Base-by-base conservation (phyloP, 1,140 invertebrate genomes). In the Drosophila albomicans region DNA sequence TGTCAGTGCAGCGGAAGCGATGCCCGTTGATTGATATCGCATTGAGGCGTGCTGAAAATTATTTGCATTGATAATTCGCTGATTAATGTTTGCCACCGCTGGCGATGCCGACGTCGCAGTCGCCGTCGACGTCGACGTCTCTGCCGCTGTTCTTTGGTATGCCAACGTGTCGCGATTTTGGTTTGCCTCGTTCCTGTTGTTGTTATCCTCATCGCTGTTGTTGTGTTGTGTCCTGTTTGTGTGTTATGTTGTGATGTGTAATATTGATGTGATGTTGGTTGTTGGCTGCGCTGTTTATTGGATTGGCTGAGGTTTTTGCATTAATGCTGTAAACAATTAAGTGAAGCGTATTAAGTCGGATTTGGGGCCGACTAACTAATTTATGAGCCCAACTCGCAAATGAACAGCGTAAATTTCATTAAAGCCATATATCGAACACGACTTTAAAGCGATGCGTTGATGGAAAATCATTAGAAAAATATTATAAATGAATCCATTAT, bases 1-100 rank as follows among this genome's bases (percentile, higher is more conserved):
- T 56, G 72, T 43, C 81, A 79, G 78, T 82, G 79, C 82, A 82
- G 82, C 79, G 82, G 82, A 87, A 87, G 77, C 77, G 82, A 82
- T 87, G 82, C 67, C 63, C 85, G 81, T 89, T 89, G 85, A 89
- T 89, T 89, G 85, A 89, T 89, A 89, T 89, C 85, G 85, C 85
- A 89, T 84, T 88, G 84, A 85, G 81, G 85, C 85, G 81, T 89
- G 86, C 82, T 89, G 85, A 81, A 89, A 89, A 89, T 89, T 89
- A 89, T 89, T 89, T 89, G 85, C 85, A 89, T 89, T 89, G 85
- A 89, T 89, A 89, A 89, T 85, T 85, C 85, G 85, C 85, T 88
- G 85, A 89, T 89, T 89, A 89, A 89, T 89, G 85, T 89, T 89
- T 89, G 85, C 85, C 78, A 78, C 75, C 78, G 72, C 75, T 64